phyloP scores from a whole-genome alignment of 53 echinoderm and acorn worm species.

The Luidia sarsii region DNA sequence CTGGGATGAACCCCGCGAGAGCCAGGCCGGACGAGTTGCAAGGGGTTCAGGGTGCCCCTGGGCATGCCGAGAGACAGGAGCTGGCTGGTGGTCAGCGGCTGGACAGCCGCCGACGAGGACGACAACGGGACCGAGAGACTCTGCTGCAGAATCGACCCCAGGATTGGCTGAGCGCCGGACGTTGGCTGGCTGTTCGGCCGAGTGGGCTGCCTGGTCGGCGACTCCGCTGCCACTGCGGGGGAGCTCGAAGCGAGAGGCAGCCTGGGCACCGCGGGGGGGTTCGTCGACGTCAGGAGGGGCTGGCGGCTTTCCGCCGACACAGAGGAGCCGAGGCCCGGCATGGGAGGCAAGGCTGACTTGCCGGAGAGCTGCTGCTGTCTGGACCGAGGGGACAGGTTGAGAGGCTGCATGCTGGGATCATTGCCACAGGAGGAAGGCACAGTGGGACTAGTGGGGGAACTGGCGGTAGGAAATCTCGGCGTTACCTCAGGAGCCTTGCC shows the following conservation, averaged over 20 bases:
- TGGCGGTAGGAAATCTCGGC: background rate
- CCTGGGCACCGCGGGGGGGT: background rate
- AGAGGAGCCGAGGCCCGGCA: slow-evolving; percentile 23
- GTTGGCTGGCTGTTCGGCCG: slow-evolving; percentile 1
- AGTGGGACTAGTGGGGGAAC: slow-evolving; percentile 1
- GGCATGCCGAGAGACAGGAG: slow-evolving; percentile 18
- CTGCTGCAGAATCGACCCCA: background rate
- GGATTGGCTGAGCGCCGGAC: background rate
- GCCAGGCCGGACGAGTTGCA: slow-evolving; percentile 12
- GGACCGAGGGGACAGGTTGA: slow-evolving; percentile 42
- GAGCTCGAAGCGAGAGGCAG: slow-evolving; percentile 6
- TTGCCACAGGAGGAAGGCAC: background rate
- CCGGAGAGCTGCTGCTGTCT: slow-evolving; percentile 3
- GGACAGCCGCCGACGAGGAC: background rate
- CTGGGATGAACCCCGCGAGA: background rate
- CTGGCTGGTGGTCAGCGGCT: slow-evolving; percentile 7
- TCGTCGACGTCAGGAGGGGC: background rate
- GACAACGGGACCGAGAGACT: background rate
- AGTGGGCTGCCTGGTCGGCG: background rate
- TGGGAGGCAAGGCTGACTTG: slow-evolving; percentile 14
- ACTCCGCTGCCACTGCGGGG: background rate
- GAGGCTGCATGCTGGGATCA: slow-evolving; percentile 4
- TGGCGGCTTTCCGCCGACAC: background rate
- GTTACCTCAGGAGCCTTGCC: background rate
- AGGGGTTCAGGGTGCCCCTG: background rate